These are phyloP conservation scores for Myotis brandtii DNA, from an alignment of 2,113 vertebrate genomes.

Conservation along the genomic window DNA sequence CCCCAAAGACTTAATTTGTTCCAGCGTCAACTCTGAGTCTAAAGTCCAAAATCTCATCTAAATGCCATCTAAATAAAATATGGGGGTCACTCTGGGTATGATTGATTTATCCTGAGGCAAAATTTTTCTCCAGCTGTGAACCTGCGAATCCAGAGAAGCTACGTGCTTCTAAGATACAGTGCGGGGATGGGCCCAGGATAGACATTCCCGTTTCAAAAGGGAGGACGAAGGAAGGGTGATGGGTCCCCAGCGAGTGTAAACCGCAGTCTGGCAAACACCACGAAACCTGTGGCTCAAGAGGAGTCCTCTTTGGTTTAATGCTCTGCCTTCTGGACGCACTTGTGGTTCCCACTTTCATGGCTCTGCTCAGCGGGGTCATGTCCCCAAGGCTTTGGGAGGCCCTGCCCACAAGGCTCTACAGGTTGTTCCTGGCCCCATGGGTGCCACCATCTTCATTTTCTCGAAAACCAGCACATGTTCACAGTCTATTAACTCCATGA, in stretches of 20 bases:
- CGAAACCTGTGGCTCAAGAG: neutral
- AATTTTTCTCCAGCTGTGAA: neutral
- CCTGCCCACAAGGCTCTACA: neutral
- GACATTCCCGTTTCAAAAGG: neutral
- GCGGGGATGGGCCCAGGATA: neutral
- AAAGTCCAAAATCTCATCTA: neutral
- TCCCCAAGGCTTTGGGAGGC: neutral
- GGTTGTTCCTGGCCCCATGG: neutral
- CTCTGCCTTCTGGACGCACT: neutral
- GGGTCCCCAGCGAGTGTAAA: neutral
- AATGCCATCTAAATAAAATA: neutral
- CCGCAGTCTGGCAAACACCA: neutral
- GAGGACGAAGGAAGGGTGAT: neutral
- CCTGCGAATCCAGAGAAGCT: neutral
- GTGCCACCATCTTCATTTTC: neutral
- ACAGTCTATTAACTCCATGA: neutral
- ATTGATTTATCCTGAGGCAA: neutral
- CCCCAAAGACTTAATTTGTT: neutral
- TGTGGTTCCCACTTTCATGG: neutral
- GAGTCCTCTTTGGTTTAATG: neutral
- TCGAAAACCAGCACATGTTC: neutral
- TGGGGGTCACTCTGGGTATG: neutral
- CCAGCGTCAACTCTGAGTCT: neutral
- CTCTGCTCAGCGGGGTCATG: neutral
- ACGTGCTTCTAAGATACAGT: neutral